Evolutionary conservation across 2,797 vertebrate genomes (phyloP).

Genomic region (Crocodylus rhombifer): DNA sequence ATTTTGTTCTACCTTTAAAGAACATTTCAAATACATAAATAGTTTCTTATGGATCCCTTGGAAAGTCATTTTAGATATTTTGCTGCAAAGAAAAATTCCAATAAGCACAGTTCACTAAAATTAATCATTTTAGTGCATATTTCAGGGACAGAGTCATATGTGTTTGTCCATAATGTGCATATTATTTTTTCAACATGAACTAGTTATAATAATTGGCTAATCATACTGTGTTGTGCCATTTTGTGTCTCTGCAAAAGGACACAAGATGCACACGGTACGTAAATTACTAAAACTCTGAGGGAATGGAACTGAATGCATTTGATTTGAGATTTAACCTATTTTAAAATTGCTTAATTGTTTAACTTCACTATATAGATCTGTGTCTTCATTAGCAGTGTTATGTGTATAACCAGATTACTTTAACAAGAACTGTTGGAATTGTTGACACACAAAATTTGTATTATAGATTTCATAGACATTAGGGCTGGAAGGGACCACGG

Average conservation of each 20-base stretch:
- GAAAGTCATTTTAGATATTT: background rate
- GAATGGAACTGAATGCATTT: constrained; percentile 34
- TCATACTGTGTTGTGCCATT: constrained; percentile 28
- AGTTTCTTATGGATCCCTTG: background rate
- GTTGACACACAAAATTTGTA: background rate
- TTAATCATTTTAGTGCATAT: background rate
- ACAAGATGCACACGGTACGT: constrained; percentile 10
- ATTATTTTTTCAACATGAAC: background rate
- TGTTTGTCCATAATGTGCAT: background rate
- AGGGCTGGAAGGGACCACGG: no score
- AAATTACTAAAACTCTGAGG: constrained; percentile 49
- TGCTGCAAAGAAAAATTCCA: background rate
- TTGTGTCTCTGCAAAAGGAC: constrained; percentile 34
- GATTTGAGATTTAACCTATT: constrained; percentile 53
- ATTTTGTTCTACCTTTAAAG: background rate
- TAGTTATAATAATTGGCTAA: background rate
- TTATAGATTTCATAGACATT: background rate
- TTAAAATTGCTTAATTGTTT: constrained; percentile 54
- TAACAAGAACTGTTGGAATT: constrained; percentile 35
- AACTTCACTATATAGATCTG: constrained; percentile 43
- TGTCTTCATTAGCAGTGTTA: constrained; percentile 55
- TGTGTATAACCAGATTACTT: background rate
- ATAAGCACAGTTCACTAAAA: background rate
- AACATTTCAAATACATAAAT: background rate
- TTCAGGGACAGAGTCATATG: background rate